phyloP scores from a whole-genome alignment of 2,797 vertebrate species.

The Zenarchopterus dispar region DNA sequence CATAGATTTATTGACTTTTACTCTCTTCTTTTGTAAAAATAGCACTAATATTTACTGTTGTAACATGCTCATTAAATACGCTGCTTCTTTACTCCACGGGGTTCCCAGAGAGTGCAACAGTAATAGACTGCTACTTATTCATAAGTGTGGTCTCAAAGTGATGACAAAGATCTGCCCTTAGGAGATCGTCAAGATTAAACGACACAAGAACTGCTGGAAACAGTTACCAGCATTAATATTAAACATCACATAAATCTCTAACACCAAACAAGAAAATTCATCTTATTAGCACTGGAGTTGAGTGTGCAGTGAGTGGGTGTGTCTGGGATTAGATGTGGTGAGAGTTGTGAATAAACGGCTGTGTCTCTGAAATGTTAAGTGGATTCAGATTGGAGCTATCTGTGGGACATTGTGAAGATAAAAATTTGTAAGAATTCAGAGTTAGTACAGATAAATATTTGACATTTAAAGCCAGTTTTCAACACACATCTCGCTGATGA shows the following conservation, averaged over 20 bases:
- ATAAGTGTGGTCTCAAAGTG: conserved; percentile 62
- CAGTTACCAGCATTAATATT: conserved; percentile 42
- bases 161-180: conserved; percentile 64
- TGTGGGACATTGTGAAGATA: conserved; percentile 45
- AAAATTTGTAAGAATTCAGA: conserved; percentile 31
- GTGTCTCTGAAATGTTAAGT: conserved; percentile 55
- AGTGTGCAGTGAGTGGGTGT: conserved; percentile 44
- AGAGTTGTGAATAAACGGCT: conserved; percentile 33
- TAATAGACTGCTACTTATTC: conserved; percentile 64
- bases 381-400: conserved; percentile 35
- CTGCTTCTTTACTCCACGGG: conserved; percentile 18
- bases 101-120: conserved; percentile 37
- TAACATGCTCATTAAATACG: conserved; percentile 54
- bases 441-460: conserved; percentile 38
- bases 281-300: conserved; percentile 57
- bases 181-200: conserved; percentile 65
- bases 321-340: conserved; percentile 34
- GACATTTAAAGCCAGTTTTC: conserved; percentile 47
- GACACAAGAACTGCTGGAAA: conserved; percentile 39
- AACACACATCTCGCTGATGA: conserved; percentile 18
- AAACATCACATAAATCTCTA: conserved; percentile 58
- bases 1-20: conserved; percentile 29
- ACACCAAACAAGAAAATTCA: conserved; percentile 21
- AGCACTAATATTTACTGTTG: conserved; percentile 49
- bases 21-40: conserved; percentile 38